Evolutionary conservation across 1,140 invertebrate species (phyloP), one percentile per base, ranked within the genome.

Genomic region (Ruditapes philippinarum): DNA sequence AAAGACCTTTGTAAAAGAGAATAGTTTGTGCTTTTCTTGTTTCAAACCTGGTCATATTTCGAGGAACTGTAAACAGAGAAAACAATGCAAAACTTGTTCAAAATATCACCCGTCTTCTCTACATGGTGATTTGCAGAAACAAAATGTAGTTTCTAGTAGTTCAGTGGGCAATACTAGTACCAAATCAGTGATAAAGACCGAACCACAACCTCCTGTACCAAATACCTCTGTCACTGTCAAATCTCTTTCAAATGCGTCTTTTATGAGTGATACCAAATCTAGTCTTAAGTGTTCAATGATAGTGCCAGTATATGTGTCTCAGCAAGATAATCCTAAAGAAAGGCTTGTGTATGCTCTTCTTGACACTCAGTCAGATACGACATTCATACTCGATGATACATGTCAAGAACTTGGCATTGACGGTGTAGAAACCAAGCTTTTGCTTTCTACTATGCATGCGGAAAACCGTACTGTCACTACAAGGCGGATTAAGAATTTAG

Each of bases 311-410:
- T 83, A 65, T 60, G 22, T 83, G 4, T 83, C 80, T 31, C 54
- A 83, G 49, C 17, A 1, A 40, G n/a, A 45, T 28, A 62, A 68
- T 28, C 57, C 57, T 60, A 60, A 28, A 5, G 80, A 83, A 49
- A 49, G 42, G 31, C 40, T 83, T 12, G 60, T 68, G 4, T 83
- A 83, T 49, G 62, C 80, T 2, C 28, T 83, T 19, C 60, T 83
- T 1, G 80, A 83, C 57, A 65, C 45, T 31, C 80, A 83, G 62
- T 83, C 80, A 19, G 78, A 80, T 12, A 80, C 78, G 5, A 83
- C 80, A 1, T 83, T 83, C 45, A 45, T 83, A 9, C 38, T 65
- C 5, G 33, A 38, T 25, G 11, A 62, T 11, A 68, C 42, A 22
- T 68, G 80, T 68, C 3, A 38, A 25, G 22, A 4, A 40, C 22